Conservation (phyloP, 2,888 invertebrate genomes). For the Ommatoiulus sabulosus region DNA sequence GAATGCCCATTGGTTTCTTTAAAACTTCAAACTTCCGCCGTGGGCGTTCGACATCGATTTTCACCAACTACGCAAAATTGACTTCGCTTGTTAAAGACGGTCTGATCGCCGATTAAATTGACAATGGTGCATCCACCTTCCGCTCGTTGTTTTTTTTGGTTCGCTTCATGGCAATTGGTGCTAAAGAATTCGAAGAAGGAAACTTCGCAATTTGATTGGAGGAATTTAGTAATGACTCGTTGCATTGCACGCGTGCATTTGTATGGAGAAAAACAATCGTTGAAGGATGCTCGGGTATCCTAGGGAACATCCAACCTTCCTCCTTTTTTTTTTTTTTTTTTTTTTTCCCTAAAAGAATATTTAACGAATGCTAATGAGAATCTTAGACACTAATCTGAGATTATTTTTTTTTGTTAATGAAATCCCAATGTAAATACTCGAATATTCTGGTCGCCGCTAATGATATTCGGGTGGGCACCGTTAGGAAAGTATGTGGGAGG, state of each 20-base stretch:
- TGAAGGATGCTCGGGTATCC: background rate
- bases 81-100: too few relatives aligned
- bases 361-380: background rate
- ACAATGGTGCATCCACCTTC: too few relatives aligned
- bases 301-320: background rate
- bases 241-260: too few relatives aligned
- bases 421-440: background rate
- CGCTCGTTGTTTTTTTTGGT: background rate
- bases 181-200: background rate
- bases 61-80: too few relatives aligned
- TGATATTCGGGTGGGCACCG: background rate
- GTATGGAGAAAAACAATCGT: too few relatives aligned
- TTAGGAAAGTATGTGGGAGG: conserved; percentile 3
- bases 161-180: background rate
- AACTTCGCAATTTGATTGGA: background rate
- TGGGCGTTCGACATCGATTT: too few relatives aligned
- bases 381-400: background rate
- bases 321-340: background rate
- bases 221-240: background rate
- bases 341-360: background rate
- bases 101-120: background rate
- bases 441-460: background rate
- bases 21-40: too few relatives aligned
- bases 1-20: too few relatives aligned
- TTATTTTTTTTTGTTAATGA: background rate